Evolutionary conservation across 2,113 vertebrate genomes (phyloP).

Genomic region (Heterochromis multidens): DNA sequence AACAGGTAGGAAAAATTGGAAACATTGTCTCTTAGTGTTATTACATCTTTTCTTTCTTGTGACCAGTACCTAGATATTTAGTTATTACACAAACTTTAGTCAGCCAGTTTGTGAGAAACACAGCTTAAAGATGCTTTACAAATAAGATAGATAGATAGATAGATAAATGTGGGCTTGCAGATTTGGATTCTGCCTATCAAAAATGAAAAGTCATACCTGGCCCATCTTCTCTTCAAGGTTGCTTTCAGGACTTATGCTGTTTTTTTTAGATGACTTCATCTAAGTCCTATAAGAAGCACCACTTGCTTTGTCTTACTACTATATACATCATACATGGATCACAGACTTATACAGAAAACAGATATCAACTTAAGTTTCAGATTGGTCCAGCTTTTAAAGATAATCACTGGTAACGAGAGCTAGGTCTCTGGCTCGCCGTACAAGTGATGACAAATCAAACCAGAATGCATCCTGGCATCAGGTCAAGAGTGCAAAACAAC

Average conservation of each 20-base stretch:
- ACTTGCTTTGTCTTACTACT: background rate
- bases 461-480: background rate
- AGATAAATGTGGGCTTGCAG: too few relatives aligned
- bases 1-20: conserved; percentile 86
- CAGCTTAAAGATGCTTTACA: too few relatives aligned
- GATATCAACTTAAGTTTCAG: background rate
- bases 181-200: too few relatives aligned
- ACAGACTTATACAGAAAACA: background rate
- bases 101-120: background rate
- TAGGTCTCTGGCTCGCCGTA: background rate
- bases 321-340: background rate
- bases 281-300: background rate
- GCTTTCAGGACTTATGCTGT: background rate
- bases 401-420: background rate
- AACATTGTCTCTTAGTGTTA: background rate
- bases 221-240: too few relatives aligned
- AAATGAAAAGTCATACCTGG: too few relatives aligned
- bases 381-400: background rate
- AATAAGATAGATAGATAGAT: too few relatives aligned
- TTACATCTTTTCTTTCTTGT: background rate
- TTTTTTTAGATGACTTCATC: background rate
- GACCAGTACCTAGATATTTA: background rate
- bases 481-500: background rate
- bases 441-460: background rate
- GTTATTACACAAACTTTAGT: background rate